phyloP scores from a whole-genome alignment of 2,888 invertebrate genomes.

The Callyntrura sp. region DNA sequence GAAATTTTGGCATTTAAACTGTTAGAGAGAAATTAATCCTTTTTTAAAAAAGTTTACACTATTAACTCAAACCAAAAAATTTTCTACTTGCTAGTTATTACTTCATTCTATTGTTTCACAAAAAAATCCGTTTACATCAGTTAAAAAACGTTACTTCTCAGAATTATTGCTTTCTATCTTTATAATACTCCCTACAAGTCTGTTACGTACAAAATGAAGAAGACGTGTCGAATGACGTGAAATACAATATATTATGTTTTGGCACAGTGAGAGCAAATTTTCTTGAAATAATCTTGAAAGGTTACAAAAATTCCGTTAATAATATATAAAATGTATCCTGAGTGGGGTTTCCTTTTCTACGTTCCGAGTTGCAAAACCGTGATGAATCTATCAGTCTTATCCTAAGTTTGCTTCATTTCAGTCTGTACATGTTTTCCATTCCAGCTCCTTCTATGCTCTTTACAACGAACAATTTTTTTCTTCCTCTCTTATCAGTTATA shows the following conservation, averaged over 20 bases:
- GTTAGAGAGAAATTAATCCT: conserved; percentile 67
- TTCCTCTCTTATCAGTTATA: conserved; percentile 48
- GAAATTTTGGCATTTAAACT: conserved; percentile 78
- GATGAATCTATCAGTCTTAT: conserved; percentile 76
- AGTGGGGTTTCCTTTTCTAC: conserved; percentile 72
- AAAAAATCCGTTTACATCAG: not conserved
- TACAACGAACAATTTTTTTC: conserved; percentile 39
- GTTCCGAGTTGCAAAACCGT: conserved; percentile 77
- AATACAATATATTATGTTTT: conserved; percentile 52
- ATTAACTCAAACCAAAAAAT: not conserved
- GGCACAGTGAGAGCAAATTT: conserved; percentile 70
- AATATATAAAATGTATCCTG: conserved; percentile 68
- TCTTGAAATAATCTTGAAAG: conserved; percentile 40
- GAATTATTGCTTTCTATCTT: not conserved
- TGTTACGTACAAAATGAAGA: conserved; percentile 50
- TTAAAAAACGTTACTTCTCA: not conserved
- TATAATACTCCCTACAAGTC: not conserved
- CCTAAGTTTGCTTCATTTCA: conserved; percentile 75
- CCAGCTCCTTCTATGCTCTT: conserved; percentile 69
- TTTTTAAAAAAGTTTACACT: conserved; percentile 1
- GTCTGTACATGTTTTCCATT: conserved; percentile 76
- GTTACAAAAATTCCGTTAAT: conserved; percentile 36
- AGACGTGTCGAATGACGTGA: conserved; percentile 51
- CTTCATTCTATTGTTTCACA: conserved; percentile 13
- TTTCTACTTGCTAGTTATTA: not conserved